Evolutionary conservation across 2,113 vertebrate species (phyloP).

Genomic region (Hemichromis elongatus): DNA sequence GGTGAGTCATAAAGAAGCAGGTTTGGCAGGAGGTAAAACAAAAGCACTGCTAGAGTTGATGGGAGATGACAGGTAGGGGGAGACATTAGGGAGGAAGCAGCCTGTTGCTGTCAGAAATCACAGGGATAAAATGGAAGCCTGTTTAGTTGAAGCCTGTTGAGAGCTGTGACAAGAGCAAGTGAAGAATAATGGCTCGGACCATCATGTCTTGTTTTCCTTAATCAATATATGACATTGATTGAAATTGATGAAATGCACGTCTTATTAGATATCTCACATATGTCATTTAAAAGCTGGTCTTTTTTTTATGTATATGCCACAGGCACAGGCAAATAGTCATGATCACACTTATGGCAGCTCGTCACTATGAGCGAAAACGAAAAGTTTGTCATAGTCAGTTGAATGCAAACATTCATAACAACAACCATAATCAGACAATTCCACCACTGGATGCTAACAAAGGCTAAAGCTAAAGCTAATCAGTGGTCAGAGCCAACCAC

Average conservation of each 20-base stretch:
- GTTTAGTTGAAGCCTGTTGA: neutral
- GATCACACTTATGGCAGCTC: neutral
- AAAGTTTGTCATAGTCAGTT: neutral
- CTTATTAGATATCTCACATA: neutral
- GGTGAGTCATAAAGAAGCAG: slow-evolving; percentile 55
- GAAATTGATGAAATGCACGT: neutral
- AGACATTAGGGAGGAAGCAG: slow-evolving; percentile 7
- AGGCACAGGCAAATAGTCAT: neutral
- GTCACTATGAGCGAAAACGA: neutral
- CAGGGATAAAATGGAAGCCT: slow-evolving; percentile 2
- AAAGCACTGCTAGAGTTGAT: slow-evolving; percentile 35
- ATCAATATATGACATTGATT: neutral
- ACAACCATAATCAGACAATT: neutral
- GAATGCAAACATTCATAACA: neutral
- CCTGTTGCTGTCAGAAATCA: slow-evolving; percentile 45
- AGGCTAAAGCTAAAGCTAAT: neutral
- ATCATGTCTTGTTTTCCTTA: slow-evolving; percentile 15
- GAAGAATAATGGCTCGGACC: neutral
- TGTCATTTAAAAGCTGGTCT: neutral
- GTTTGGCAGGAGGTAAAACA: slow-evolving; percentile 58
- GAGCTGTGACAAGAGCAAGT: neutral
- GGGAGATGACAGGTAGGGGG: slow-evolving; percentile 39
- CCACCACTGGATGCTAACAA: neutral
- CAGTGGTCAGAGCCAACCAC: neutral
- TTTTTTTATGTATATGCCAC: neutral